Evolutionary conservation across 1,140 invertebrate genomes (phyloP), one percentile per base, ranked within the genome.

Genomic region (Teleopsis dalmanni): DNA sequence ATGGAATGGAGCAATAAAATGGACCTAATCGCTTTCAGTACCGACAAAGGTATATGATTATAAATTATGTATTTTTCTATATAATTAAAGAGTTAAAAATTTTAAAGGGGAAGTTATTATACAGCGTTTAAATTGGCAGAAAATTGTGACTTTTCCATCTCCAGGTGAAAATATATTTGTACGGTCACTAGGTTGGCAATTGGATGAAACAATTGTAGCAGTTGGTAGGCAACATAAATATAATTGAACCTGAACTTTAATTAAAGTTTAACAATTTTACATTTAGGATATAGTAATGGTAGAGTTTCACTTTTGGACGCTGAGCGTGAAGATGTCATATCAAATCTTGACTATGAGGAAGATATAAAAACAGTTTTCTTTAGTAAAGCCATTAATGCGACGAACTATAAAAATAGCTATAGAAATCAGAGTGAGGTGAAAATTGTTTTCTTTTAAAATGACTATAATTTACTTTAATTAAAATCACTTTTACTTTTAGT

Each of bases 1-100:
- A 88, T 96, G 85, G 77, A 87, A 55, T 96, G 93, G 93, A 95
- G 90, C 41, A 88, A 92, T 37, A 88, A 88, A 65, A 89, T 96
- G 80, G 93, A 98, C 76, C 77, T 98, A 31, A 76, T 97, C 56
- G 92, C 92, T 10, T 73, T 95, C 42, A 87, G 87, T 6, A 94
- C 90, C 74, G 75, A 81, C 14, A 89, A 85, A 83, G 88, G 88
- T 88, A 50, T 45, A 13, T 38, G n/a, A 27, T 1, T n/a, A n/a
- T n/a, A n/a, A n/a, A n/a, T n/a, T n/a, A n/a, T n/a, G n/a, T n/a
- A n/a, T n/a, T n/a, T n/a, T 35, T 4, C 10, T 23, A 19, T 16
- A 46, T 21, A 43, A 25, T 31, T 19, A 21, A 47, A 42, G 31
- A 33, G 31, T 33, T 10, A 29, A 11, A 43, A 18, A n/a, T n/a